Percentiles rank a stretch among this genome's conserved stretches.
Conservation (phyloP, 2,888 invertebrate genomes). For the Caprella mutica region DNA sequence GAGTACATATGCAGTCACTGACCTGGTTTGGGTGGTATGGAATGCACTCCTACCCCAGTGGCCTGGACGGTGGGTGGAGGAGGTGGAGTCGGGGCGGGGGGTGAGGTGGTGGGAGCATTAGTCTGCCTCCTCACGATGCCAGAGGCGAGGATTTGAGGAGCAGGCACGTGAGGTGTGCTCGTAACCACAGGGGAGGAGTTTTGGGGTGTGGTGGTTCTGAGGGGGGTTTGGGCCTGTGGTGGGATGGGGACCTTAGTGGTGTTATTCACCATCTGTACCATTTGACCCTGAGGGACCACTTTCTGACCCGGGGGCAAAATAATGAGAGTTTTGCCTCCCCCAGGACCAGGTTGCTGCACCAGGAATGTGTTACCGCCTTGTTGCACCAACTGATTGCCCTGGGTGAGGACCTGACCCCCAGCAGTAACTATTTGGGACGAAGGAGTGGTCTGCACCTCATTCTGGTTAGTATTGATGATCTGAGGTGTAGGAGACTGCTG, state of each 20-base stretch:
- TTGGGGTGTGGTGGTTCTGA: no score
- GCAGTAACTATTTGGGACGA: background rate
- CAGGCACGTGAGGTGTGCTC: slow-evolving; percentile 24
- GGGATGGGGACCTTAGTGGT: no score
- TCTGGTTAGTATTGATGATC: no score
- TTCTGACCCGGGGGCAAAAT: slow-evolving; percentile 52
- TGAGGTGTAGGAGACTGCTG: no score
- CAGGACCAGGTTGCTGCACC: slow-evolving; percentile 53
- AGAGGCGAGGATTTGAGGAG: slow-evolving; percentile 34
- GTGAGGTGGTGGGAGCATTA: no score
- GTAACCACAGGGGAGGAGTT: no score
- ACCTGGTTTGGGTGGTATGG: slow-evolving; percentile 4
- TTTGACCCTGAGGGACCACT: slow-evolving; percentile 5
- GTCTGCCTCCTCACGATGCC: slow-evolving; percentile 30
- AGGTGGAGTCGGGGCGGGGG: background rate
- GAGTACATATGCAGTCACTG: no score
- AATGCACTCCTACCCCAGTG: slow-evolving; percentile 1
- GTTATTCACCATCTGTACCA: slow-evolving; percentile 20
- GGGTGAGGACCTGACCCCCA: background rate
- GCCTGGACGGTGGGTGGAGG: background rate
- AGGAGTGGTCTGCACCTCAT: no score
- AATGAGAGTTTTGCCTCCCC: slow-evolving; percentile 55
- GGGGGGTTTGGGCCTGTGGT: no score
- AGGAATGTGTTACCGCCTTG: slow-evolving; percentile 38
- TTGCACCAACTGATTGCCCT: background rate